Evolutionary conservation across 2,797 vertebrate genomes (phyloP).

Genomic region (Notamacropus eugenii): DNA sequence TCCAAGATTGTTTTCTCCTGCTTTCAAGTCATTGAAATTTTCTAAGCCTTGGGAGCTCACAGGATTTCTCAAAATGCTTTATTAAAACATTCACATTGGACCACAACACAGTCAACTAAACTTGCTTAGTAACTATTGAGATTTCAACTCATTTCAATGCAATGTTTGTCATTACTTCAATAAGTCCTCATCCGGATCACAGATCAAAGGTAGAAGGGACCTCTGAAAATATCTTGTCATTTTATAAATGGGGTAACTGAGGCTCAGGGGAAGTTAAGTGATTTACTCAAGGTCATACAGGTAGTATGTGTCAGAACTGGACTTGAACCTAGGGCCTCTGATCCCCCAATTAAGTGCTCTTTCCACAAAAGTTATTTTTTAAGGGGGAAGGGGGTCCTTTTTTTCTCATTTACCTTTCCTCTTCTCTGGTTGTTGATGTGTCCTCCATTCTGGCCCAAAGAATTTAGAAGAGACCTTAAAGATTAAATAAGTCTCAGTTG

Average conservation of each 20-base stretch:
- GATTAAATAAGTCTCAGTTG: not conserved
- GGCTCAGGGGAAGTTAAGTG: not conserved
- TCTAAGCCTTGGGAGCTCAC: not conserved
- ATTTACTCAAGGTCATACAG: not conserved
- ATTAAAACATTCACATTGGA: not conserved
- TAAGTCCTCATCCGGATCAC: not conserved
- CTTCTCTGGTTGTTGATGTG: not conserved
- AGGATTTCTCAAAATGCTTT: not conserved
- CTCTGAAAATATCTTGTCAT: not conserved
- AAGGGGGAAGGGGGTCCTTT: not conserved
- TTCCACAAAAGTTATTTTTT: not conserved
- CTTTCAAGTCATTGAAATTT: not conserved
- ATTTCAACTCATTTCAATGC: not conserved
- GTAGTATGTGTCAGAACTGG: not conserved
- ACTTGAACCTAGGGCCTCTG: not conserved
- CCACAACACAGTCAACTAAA: not conserved
- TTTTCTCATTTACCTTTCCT: not conserved
- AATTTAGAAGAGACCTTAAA: not conserved
- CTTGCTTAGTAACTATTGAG: not conserved
- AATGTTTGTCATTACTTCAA: not conserved
- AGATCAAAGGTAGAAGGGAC: not conserved
- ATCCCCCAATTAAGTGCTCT: not conserved
- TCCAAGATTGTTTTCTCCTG: not conserved
- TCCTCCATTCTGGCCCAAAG: not conserved
- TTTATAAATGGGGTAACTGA: not conserved